Base-by-base conservation (phyloP, 2,113 vertebrate species). In the Tachycineta bicolor region DNA sequence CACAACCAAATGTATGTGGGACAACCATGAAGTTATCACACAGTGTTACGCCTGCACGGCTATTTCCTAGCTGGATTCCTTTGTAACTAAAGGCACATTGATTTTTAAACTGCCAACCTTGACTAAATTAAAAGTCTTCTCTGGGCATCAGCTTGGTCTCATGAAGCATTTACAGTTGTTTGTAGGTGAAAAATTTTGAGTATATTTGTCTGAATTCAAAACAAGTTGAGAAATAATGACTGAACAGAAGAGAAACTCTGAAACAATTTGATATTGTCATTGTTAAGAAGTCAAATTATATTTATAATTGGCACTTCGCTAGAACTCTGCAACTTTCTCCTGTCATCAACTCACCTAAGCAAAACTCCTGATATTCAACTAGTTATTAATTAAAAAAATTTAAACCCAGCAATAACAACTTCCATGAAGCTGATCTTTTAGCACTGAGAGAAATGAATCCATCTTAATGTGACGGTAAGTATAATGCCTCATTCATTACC, bases 61-160 rank as follows among this genome's bases (percentile, higher is more conserved):
- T 17, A 3, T n/a, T 11, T 53, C 60, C 49, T 19, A n/a, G 14
- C 28, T 53, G 34, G 24, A 16, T 53, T 76, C 18, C 49, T 31
- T 25, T 3, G 1, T 14, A 24, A 58, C 43, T 23, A 34, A 89
- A 63, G 14, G 9, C 21, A 62, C 6, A 14, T 6, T 0, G 1
- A 20, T 14, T 39, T 14, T 39, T 33, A 53, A 21, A 12, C 19
- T 21, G 17, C 6, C 12, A 22, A 34, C 31, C 31, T 46, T 21
- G 60, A 14, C 3, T 20, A 56, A 43, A 80, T 55, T 34, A 39
- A 16, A 62, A 53, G 9, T 13, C 43, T 83, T 43, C 25, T 59
- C 10, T 18, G 5, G 21, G 31, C 11, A 68, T 28, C 5, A 78
- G 14, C 13, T 59, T 63, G 8, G 44, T 46, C 25, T 25, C 28